These are phyloP conservation scores for Limnephilus lunatus DNA, from an alignment of 2,888 invertebrate genomes.

Conservation along the genomic window DNA sequence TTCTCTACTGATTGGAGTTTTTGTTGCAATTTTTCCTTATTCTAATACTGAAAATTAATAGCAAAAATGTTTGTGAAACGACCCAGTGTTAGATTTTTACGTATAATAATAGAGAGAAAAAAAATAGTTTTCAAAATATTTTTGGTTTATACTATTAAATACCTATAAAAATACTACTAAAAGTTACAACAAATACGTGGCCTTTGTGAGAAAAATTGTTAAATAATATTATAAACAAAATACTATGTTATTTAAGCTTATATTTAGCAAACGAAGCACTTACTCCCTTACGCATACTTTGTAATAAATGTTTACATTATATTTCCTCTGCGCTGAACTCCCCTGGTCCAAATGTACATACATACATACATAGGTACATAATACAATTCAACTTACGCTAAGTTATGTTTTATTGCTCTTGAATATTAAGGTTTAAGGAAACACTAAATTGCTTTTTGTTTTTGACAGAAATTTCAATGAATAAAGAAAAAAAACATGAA, in stretches of 20 bases:
- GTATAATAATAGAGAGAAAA: neutral
- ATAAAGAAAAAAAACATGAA: conserved; percentile 42
- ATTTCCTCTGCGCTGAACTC: neutral
- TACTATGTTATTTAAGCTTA: neutral
- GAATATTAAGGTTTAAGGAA: conserved; percentile 32
- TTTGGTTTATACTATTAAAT: conserved; percentile 57
- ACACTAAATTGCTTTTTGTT: conserved; percentile 41
- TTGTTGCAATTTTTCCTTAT: neutral
- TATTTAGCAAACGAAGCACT: neutral
- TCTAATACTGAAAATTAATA: conserved; percentile 2
- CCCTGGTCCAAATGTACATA: conserved; percentile 19
- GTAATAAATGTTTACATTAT: conserved; percentile 27
- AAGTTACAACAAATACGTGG: conserved; percentile 63
- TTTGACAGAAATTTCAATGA: conserved; percentile 29
- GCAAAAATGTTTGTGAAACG: conserved; percentile 11
- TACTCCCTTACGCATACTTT: neutral
- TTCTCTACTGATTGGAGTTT: neutral
- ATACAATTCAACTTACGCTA: conserved; percentile 28
- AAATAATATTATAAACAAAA: conserved; percentile 32
- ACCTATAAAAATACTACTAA: conserved; percentile 55
- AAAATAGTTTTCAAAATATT: conserved; percentile 45
- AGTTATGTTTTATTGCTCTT: conserved; percentile 42
- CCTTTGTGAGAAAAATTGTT: conserved; percentile 54
- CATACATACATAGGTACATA: neutral
- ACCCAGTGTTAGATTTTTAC: neutral